Percentiles rank a stretch among this genome's conserved stretches.
Evolutionary conservation across 2,888 invertebrate genomes (phyloP).

Genomic region (Drosophila greeni): DNA sequence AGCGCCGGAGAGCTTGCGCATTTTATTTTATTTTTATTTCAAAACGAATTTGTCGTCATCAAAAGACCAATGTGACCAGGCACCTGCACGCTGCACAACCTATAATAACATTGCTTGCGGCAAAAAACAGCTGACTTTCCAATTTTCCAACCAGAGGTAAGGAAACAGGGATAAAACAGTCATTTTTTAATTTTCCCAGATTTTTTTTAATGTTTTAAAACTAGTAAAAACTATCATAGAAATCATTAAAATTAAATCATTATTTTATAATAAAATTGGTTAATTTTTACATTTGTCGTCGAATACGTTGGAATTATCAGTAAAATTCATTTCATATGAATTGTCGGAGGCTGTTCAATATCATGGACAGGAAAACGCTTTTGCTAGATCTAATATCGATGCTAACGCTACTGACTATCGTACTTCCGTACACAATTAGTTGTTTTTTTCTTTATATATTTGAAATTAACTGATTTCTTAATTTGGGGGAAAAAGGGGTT

Average conservation of each 20-base stretch:
- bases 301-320: not conserved
- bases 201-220: too few species aligned
- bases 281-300: too few species aligned
- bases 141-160: not conserved
- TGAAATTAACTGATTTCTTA: too few species aligned
- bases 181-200: too few species aligned
- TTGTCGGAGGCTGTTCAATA: not conserved
- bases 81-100: not conserved
- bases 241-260: too few species aligned
- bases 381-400: not conserved
- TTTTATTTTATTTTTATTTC: conserved; percentile 46
- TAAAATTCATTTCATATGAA: not conserved
- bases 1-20: conserved; percentile 24
- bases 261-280: too few species aligned
- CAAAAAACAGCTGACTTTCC: not conserved
- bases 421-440: too few species aligned
- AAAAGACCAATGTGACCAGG: conserved; percentile 20
- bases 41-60: conserved; percentile 61
- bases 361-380: not conserved
- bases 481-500: too few species aligned
- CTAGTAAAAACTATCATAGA: too few species aligned
- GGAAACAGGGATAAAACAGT: too few species aligned
- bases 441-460: too few species aligned
- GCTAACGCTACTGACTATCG: not conserved
- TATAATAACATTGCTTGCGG: not conserved